A percentile compares a stretch with the other conserved stretches of the same genome.
phyloP scores from a whole-genome alignment of 2,113 vertebrate species.

The Phylloscopus trochiloides region DNA sequence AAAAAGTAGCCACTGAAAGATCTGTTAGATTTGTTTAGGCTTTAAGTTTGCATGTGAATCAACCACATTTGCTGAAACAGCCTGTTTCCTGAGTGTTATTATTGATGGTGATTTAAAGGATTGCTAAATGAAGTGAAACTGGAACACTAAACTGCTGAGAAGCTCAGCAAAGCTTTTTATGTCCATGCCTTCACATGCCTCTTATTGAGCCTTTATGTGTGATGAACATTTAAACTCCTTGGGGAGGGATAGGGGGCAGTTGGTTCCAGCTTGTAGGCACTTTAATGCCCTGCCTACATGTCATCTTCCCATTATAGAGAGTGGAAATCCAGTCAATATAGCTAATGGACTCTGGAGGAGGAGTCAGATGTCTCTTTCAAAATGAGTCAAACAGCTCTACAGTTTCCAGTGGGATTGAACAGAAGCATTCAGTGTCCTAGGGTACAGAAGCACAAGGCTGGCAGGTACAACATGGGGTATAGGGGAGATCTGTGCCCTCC shows the following conservation, averaged over 20 bases:
- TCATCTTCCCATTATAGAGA: background rate
- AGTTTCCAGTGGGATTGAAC: background rate
- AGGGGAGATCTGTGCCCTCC: background rate
- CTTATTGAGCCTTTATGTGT: background rate
- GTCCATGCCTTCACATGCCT: background rate
- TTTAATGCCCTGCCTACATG: background rate
- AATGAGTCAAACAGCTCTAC: background rate
- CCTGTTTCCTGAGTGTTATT: background rate
- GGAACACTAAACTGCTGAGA: background rate
- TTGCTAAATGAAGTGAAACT: conserved; percentile 18
- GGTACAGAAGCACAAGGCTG: background rate
- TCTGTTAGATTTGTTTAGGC: background rate
- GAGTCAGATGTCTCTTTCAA: background rate
- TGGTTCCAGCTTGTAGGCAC: background rate
- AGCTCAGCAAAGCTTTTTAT: background rate
- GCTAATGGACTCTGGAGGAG: background rate
- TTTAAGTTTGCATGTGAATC: background rate
- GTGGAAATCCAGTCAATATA: background rate
- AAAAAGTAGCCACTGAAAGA: background rate
- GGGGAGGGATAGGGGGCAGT: background rate
- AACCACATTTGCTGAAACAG: conserved; percentile 4
- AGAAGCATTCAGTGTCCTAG: background rate
- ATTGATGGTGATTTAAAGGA: background rate
- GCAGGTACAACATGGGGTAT: background rate
- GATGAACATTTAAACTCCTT: background rate